Evolutionary conservation across 2,113 vertebrate species (phyloP).

Genomic region (Isichthys henryi): DNA sequence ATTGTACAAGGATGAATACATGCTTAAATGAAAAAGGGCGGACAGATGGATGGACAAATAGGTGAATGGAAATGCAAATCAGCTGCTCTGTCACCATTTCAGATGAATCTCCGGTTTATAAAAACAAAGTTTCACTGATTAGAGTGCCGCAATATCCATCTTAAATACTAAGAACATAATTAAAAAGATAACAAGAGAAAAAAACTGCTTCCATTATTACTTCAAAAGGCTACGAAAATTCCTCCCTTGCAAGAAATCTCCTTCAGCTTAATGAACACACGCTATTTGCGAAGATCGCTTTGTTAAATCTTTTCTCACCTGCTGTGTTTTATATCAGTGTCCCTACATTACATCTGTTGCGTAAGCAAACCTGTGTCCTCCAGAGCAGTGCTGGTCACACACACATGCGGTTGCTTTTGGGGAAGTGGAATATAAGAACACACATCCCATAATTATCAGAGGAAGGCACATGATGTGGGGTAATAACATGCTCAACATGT

Average conservation of each 20-base stretch:
- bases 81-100: neutral
- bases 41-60: neutral
- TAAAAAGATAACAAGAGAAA: neutral
- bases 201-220: neutral
- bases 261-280: neutral
- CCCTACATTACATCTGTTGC: neutral
- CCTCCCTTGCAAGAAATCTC: neutral
- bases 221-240: neutral
- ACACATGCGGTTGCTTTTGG: neutral
- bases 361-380: neutral
- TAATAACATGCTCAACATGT: neutral
- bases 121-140: neutral
- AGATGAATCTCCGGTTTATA: neutral
- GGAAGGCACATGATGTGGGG: neutral
- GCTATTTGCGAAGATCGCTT: neutral
- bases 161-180: neutral
- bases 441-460: neutral
- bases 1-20: neutral
- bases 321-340: neutral
- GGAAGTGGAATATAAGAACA: neutral
- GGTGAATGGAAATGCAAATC: neutral
- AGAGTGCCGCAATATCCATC: neutral
- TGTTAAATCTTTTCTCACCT: neutral
- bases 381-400: neutral
- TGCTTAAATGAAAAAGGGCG: neutral